These are phyloP conservation scores for Aromia moschata DNA, from an alignment of 2,888 invertebrate genomes.

Conservation along the genomic window DNA sequence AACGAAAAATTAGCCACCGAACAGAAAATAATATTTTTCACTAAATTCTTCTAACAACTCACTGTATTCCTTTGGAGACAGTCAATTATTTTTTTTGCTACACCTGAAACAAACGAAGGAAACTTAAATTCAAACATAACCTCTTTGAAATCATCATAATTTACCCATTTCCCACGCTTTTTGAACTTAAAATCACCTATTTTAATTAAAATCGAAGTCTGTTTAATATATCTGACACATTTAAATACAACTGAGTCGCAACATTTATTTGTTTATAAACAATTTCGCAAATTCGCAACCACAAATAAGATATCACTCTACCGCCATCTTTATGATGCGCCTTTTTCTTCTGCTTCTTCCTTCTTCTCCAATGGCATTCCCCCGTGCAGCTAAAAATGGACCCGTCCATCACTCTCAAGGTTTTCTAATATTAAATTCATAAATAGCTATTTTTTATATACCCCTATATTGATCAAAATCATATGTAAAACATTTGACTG, in stretches of 20 bases:
- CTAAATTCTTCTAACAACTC: slow-evolving; percentile 17
- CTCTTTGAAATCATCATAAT: slow-evolving; percentile 51
- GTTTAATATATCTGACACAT: not conserved
- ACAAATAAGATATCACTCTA: slow-evolving; percentile 58
- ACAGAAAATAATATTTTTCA: slow-evolving; percentile 30
- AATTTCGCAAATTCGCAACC: slow-evolving; percentile 61
- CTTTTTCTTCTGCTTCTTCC: slow-evolving; percentile 54
- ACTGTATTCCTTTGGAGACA: slow-evolving; percentile 24
- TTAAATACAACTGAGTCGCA: slow-evolving; percentile 9
- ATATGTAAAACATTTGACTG: slow-evolving; percentile 7
- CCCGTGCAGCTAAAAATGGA: slow-evolving; percentile 54
- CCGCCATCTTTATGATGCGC: slow-evolving; percentile 63
- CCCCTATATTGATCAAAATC: not conserved
- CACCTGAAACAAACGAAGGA: slow-evolving; percentile 54
- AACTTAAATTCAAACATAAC: slow-evolving; percentile 57
- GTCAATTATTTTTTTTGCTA: slow-evolving; percentile 34
- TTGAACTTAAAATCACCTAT: slow-evolving; percentile 9
- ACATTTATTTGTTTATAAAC: slow-evolving; percentile 57
- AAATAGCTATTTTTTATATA: slow-evolving; percentile 2
- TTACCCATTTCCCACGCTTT: slow-evolving; percentile 30
- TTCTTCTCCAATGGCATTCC: slow-evolving; percentile 45
- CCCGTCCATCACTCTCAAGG: slow-evolving; percentile 51
- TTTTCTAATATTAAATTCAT: slow-evolving; percentile 23
- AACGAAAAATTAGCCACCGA: slow-evolving; percentile 30
- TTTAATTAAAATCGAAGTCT: not conserved